Conservation (phyloP, 2,797 vertebrate species). For the Gymnoscopelus microlampas region DNA sequence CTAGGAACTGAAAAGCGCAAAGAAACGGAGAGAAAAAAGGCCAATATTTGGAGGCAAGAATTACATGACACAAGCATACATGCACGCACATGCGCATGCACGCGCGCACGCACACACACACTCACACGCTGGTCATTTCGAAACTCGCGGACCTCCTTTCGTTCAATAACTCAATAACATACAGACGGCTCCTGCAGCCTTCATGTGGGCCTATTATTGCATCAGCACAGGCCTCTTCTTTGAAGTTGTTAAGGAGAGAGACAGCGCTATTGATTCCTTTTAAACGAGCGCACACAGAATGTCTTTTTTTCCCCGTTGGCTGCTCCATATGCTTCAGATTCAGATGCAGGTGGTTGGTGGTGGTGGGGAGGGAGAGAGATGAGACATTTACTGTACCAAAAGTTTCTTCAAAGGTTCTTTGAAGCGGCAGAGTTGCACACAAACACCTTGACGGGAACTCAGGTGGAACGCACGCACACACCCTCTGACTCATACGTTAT, state of each 20-base stretch:
- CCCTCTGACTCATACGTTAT: constrained; percentile 9
- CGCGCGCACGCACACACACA: constrained; percentile 23
- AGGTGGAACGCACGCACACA: neutral
- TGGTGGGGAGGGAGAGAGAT: constrained; percentile 22
- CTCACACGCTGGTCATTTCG: constrained; percentile 48
- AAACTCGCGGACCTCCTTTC: constrained; percentile 50
- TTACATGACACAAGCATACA: no score
- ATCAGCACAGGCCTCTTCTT: constrained; percentile 57
- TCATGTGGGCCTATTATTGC: constrained; percentile 59
- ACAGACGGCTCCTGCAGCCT: constrained; percentile 57
- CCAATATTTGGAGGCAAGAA: no score
- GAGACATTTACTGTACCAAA: constrained; percentile 42
- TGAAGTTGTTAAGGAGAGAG: constrained; percentile 60
- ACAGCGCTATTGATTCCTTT: constrained; percentile 67
- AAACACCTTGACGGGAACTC: neutral
- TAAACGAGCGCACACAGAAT: constrained; percentile 52
- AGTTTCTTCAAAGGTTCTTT: constrained; percentile 60
- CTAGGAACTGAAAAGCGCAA: constrained; percentile 31
- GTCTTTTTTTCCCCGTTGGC: constrained; percentile 30
- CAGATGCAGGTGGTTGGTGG: constrained; percentile 19
- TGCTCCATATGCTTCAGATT: constrained; percentile 54
- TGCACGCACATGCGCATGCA: neutral
- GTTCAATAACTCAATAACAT: constrained; percentile 62
- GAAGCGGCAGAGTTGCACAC: constrained; percentile 30
- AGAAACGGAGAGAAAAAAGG: neutral